Percentiles rank a stretch among this genome's conserved stretches.
Conservation (phyloP, 1,140 invertebrate genomes). For the Tachypleus tridentatus region DNA sequence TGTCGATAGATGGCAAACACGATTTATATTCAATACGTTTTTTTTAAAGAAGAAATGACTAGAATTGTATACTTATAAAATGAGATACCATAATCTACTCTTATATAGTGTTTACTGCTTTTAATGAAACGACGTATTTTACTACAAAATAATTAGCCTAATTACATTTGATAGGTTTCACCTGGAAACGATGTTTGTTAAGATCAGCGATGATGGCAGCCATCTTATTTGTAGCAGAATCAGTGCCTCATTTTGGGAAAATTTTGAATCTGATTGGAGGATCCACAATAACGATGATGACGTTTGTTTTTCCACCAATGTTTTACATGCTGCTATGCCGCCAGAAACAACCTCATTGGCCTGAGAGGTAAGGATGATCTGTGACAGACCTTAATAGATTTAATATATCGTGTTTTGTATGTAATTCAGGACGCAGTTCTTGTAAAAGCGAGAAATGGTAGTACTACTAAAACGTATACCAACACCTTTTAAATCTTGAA, state of each 20-base stretch:
- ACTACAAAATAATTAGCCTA: too few species aligned
- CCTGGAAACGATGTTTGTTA: slow-evolving; percentile 54
- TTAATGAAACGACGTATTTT: too few species aligned
- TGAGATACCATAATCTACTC: too few species aligned
- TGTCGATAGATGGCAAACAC: not conserved
- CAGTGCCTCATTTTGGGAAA: slow-evolving; percentile 74
- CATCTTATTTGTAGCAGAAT: slow-evolving; percentile 63
- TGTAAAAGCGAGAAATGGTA: too few species aligned
- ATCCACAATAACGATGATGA: slow-evolving; percentile 66
- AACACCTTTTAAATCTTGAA: too few species aligned
- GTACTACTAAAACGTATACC: too few species aligned
- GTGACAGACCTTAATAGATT: too few species aligned
- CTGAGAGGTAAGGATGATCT: slow-evolving; percentile 20
- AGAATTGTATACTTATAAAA: too few species aligned
- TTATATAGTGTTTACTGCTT: slow-evolving; percentile 13
- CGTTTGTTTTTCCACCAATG: slow-evolving; percentile 72
- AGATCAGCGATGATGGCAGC: slow-evolving; percentile 54
- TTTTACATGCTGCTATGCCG: slow-evolving; percentile 53
- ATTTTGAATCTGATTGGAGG: slow-evolving; percentile 80
- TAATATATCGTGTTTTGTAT: too few species aligned
- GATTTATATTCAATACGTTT: slow-evolving; percentile 1
- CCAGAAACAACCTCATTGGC: slow-evolving; percentile 21
- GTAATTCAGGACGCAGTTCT: too few species aligned
- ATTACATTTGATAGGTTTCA: slow-evolving; percentile 50
- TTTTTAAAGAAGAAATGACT: too few species aligned